Evolutionary conservation across 2,113 vertebrate genomes (phyloP).

Genomic region (Ramphastos sulfuratus): DNA sequence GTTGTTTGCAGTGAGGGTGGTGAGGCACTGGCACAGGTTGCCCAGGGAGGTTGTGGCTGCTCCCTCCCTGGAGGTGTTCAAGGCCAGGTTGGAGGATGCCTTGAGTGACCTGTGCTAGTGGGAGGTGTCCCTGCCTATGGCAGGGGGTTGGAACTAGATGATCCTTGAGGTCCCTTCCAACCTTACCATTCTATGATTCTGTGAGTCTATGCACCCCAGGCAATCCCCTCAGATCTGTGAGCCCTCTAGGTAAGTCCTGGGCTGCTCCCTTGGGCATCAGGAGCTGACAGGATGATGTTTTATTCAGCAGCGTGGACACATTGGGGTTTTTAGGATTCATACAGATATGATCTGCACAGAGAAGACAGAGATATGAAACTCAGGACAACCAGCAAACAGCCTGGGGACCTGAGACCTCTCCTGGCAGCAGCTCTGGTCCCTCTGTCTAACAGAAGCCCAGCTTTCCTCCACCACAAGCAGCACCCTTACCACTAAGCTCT

Average conservation of each 20-base stretch:
- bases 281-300: background rate
- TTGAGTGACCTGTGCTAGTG: too few species aligned
- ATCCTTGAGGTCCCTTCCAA: too few species aligned
- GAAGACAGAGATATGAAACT: accelerated
- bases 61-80: too few species aligned
- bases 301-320: background rate
- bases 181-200: too few species aligned
- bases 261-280: background rate
- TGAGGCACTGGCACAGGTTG: too few species aligned
- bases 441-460: background rate
- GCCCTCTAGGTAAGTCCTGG: background rate
- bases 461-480: background rate
- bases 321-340: background rate
- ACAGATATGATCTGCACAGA: background rate
- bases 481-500: background rate
- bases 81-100: too few species aligned
- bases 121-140: too few species aligned
- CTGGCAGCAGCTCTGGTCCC: background rate
- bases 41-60: too few species aligned
- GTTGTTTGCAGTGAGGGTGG: too few species aligned
- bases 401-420: background rate
- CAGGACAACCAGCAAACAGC: background rate
- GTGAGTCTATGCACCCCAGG: background rate
- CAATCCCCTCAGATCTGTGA: background rate
- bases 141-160: too few species aligned